Conservation (phyloP, 2,888 invertebrate genomes). For the Brenthis ino region DNA sequence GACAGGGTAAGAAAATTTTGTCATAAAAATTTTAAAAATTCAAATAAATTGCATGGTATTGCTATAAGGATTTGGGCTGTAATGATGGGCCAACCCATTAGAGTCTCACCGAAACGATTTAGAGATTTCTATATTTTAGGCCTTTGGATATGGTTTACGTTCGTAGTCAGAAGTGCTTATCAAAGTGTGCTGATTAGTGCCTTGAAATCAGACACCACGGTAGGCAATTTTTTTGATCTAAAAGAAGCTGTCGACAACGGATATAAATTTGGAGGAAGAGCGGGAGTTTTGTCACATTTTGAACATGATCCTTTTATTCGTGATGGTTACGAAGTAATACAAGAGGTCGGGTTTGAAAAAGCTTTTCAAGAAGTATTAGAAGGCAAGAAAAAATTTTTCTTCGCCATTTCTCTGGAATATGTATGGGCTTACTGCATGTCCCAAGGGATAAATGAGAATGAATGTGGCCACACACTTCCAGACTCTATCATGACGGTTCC, state of each 20-base stretch:
- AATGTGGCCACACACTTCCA: constrained; percentile 61
- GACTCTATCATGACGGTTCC: constrained; percentile 66
- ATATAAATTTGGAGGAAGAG: constrained; percentile 60
- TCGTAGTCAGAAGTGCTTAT: constrained; percentile 64
- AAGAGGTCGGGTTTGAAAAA: constrained; percentile 58
- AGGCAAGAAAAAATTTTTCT: constrained; percentile 55
- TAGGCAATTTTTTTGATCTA: constrained; percentile 57
- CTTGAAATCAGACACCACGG: constrained; percentile 58
- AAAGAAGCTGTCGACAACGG: constrained; percentile 57
- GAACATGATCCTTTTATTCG: constrained; percentile 60
- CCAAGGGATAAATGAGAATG: constrained; percentile 57
- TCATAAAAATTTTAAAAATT: constrained; percentile 53
- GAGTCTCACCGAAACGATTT: constrained; percentile 57
- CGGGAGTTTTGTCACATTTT: constrained; percentile 59
- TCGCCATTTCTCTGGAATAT: constrained; percentile 65
- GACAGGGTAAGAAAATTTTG: constrained; percentile 53
- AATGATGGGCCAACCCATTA: constrained; percentile 62
- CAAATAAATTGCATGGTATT: constrained; percentile 53
- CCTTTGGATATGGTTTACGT: constrained; percentile 69
- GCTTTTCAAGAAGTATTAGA: constrained; percentile 56
- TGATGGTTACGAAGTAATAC: constrained; percentile 54
- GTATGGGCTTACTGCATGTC: constrained; percentile 59
- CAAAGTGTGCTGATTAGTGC: constrained; percentile 69
- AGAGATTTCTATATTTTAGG: constrained; percentile 64
- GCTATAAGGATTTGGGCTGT: constrained; percentile 64